Base-by-base conservation (phyloP, 2,797 vertebrate species). In the Enteromius anoplus region DNA sequence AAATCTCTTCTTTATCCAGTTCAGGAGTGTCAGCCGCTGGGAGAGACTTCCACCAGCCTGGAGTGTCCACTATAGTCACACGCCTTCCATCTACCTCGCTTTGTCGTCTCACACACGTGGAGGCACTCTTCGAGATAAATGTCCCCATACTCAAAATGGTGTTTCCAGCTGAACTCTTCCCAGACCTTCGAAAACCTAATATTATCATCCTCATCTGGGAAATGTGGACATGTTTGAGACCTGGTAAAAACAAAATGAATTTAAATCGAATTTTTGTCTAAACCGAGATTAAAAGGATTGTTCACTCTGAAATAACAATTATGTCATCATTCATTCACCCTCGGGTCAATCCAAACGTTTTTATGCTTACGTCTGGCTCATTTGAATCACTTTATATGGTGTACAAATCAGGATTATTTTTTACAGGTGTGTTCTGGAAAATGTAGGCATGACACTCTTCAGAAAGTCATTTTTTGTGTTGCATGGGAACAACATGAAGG, bases 41-140 rank as follows among this genome's bases (percentile, higher is more conserved):
- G 7, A 87, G 29, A 64, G 80, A 80, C 66, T 87, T 87, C 85
- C 87, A 89, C 86, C 88, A 87, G 34, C 85, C 89, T 19, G 89
- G 87, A 47, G 85, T 88, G 70, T 88, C 89, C 76, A 90, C 47
- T 26, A 90, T 60, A 11, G 80, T 84, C 62, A 90, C 32, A 37
- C 82, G 66, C 42, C 64, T 88, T 15, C 85, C 86, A 4, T 75
- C 64, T n/a, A 88, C 80, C 26, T 86, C 58, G 1, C 85, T 76
- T 45, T 85, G 80, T 69, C 72, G 85, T 64, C 75, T 84, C 32
- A 69, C 58, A 81, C 84, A 81, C 26, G 85, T 72, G 8, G 37
- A n/a, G 15, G 78, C 85, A 82, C 84, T 84, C 40, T 83, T 85
- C 2, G 58, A 75, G 15, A 12, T 45, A 34, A 42, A 72, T 3